Percentiles rank a stretch among this genome's conserved stretches.
Evolutionary conservation across 1,140 invertebrate genomes (phyloP).

Genomic region (Euglossa dilemma): DNA sequence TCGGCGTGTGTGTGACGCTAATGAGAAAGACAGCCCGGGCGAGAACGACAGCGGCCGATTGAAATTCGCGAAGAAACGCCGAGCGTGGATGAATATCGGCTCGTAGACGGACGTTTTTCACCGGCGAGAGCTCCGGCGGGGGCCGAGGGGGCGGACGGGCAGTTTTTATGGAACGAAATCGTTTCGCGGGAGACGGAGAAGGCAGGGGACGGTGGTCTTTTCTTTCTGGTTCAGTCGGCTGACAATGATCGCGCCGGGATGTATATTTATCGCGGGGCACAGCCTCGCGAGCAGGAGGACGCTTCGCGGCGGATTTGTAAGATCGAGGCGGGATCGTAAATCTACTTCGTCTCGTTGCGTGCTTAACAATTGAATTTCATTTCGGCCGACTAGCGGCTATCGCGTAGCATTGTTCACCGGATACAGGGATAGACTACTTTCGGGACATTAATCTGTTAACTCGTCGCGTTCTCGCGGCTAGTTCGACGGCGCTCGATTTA

Average conservation of each 20-base stretch:
- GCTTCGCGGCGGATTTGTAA: slow-evolving; percentile 22
- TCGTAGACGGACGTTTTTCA: slow-evolving; percentile 44
- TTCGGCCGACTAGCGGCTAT: not conserved
- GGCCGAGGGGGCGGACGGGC: slow-evolving; percentile 8
- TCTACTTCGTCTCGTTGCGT: slow-evolving; percentile 46
- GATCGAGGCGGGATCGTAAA: slow-evolving; percentile 58
- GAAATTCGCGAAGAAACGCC: slow-evolving; percentile 67
- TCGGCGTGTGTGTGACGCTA: slow-evolving; percentile 74
- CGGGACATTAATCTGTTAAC: slow-evolving; percentile 37
- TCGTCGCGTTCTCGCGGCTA: slow-evolving; percentile 6
- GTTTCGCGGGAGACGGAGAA: not conserved
- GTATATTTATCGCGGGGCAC: slow-evolving; percentile 53
- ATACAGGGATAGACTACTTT: slow-evolving; percentile 20
- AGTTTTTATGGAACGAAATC: slow-evolving; percentile 54
- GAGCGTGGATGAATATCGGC: slow-evolving; percentile 54
- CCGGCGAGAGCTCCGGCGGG: no score
- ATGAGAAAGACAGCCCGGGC: slow-evolving; percentile 67
- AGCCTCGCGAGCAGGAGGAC: not conserved
- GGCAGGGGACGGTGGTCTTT: not conserved
- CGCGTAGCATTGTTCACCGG: slow-evolving; percentile 47
- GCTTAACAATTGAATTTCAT: slow-evolving; percentile 35
- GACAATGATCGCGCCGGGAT: slow-evolving; percentile 39
- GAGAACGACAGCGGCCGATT: slow-evolving; percentile 63
- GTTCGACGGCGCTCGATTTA: slow-evolving; percentile 20
- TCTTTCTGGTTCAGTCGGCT: slow-evolving; percentile 15